Evolutionary conservation across 2,888 invertebrate species (phyloP), one percentile per base, ranked within the genome.

Genomic region (Drosophila greeni): DNA sequence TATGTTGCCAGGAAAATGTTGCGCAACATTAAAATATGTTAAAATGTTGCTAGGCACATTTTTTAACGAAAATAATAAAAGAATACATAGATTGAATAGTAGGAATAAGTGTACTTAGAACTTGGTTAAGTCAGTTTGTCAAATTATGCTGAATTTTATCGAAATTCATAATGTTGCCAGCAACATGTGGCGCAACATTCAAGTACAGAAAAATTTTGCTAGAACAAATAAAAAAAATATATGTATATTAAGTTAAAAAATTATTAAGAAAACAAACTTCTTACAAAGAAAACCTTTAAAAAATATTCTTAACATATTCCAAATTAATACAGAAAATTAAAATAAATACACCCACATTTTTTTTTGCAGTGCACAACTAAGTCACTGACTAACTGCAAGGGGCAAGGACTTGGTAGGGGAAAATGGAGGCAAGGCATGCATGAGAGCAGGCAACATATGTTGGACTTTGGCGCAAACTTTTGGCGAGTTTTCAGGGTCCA

Each of bases 361-460:
- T n/a, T 23, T n/a, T 11, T n/a, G n/a, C 9, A 24, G 49, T 40
- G 23, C 14, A n/a, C 14, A 53, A 20, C 62, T 64, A 53, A 56
- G 69, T 62, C 56, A 43, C 52, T 72, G 61, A 51, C 57, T 72
- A 59, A 51, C 57, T 67, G 67, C 45, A 39, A 31, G 45, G 45
- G 34, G 36, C 56, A 26, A 18, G 37, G 18, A 59, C 18, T 55
- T 37, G 23, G 43, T 18, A 24, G 2, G 16, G 42, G 33, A 7
- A 20, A 3, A 24, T 2, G n/a, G 29, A 51, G 56, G 61, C 54
- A 61, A 48, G 61, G 70, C 83, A 81, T 79, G 79, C 84, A 68
- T 81, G 79, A 81, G 48, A 82, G 49, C 66, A 58, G 79, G 60
- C 75, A 84, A 84, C 79, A 79, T 82, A 82, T 79, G 79, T 84